Evolutionary conservation across 2,797 vertebrate species (phyloP).

Genomic region (Neostethus bicornis): DNA sequence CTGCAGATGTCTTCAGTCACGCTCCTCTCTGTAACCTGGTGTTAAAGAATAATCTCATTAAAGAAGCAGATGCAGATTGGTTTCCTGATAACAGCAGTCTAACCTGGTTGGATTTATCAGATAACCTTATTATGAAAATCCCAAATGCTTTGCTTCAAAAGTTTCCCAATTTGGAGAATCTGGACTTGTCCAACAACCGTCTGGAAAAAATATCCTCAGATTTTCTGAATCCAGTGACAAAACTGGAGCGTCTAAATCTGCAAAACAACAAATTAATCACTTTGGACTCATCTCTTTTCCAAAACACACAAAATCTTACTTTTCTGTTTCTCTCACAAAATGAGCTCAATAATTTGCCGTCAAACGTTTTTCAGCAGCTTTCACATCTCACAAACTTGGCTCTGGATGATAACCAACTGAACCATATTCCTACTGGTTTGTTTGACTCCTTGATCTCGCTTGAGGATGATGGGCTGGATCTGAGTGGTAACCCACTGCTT

Average conservation of each 20-base stretch:
- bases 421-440: slow-evolving; percentile 58
- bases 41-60: slow-evolving; percentile 72
- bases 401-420: slow-evolving; percentile 73
- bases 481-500: slow-evolving; percentile 71
- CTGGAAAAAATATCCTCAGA: slow-evolving; percentile 58
- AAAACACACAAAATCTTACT: slow-evolving; percentile 52
- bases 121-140: slow-evolving; percentile 60
- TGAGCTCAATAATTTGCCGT: slow-evolving; percentile 59
- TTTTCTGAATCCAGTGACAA: slow-evolving; percentile 48
- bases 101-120: slow-evolving; percentile 74
- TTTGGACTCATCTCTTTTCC: slow-evolving; percentile 54
- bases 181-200: slow-evolving; percentile 70
- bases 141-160: slow-evolving; percentile 56
- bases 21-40: slow-evolving; percentile 68
- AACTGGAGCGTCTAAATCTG: slow-evolving; percentile 73
- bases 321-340: slow-evolving; percentile 72
- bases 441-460: slow-evolving; percentile 64
- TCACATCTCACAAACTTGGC: slow-evolving; percentile 53
- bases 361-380: slow-evolving; percentile 64
- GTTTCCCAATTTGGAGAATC: slow-evolving; percentile 62
- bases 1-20: slow-evolving; percentile 66
- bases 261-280: slow-evolving; percentile 69
- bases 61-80: slow-evolving; percentile 52
- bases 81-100: slow-evolving; percentile 64
- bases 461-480: slow-evolving; percentile 64